Percentiles rank a stretch among this genome's conserved stretches.
Conservation (phyloP, 2,888 invertebrate genomes). For the Mesorhabditis spiculigera region DNA sequence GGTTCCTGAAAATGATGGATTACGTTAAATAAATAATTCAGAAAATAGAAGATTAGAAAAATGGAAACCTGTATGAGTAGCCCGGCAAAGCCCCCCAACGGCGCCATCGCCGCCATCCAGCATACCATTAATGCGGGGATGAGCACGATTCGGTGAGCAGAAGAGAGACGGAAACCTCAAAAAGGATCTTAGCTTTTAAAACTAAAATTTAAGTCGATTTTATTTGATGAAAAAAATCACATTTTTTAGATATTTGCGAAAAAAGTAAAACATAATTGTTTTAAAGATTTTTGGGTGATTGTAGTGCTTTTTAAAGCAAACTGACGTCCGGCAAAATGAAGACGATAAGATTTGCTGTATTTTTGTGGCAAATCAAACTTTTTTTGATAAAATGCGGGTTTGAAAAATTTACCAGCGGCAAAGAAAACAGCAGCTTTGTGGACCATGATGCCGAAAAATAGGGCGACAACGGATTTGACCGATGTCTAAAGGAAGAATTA, state of each 20-base stretch:
- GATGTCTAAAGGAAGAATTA: conserved; percentile 25
- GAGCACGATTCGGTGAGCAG: neutral
- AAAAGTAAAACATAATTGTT: too few relatives aligned
- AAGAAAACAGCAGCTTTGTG: conserved; percentile 48
- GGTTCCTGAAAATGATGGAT: too few relatives aligned
- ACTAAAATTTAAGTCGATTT: too few relatives aligned
- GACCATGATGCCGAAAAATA: conserved; percentile 46
- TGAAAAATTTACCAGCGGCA: neutral
- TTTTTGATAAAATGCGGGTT: too few relatives aligned
- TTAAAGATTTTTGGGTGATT: too few relatives aligned
- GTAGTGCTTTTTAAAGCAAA: too few relatives aligned
- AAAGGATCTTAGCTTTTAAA: neutral
- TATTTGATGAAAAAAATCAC: too few relatives aligned
- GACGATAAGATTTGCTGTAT: too few relatives aligned
- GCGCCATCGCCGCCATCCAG: neutral
- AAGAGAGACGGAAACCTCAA: neutral
- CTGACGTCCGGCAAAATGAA: too few relatives aligned
- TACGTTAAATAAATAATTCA: too few relatives aligned
- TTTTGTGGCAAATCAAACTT: too few relatives aligned
- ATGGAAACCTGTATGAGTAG: neutral
- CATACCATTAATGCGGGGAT: neutral
- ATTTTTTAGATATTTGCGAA: too few relatives aligned
- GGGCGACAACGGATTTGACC: conserved; percentile 26
- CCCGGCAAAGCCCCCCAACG: neutral
- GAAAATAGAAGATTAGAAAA: neutral